Percentiles rank a stretch among this genome's conserved stretches.
These are phyloP conservation scores for Seira musarum DNA, from an alignment of 2,888 invertebrate species.

Conservation along the genomic window DNA sequence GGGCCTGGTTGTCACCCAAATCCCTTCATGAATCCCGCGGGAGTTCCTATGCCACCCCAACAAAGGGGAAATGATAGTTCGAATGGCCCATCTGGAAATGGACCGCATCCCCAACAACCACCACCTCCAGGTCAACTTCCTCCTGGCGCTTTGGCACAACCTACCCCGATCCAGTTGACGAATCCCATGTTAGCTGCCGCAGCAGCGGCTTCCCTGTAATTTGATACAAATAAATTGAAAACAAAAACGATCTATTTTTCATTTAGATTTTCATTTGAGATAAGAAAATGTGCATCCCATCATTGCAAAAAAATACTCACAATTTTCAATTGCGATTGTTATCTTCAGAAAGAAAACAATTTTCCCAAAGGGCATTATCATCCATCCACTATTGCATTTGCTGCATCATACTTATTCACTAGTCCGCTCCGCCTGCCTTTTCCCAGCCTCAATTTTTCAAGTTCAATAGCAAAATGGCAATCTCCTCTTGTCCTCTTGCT, in stretches of 20 bases:
- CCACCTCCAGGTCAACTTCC: constrained; percentile 46
- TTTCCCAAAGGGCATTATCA: background rate
- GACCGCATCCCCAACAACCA: too few relatives aligned
- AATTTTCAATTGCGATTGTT: background rate
- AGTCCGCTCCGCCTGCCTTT: too few relatives aligned
- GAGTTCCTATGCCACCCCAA: constrained; percentile 74
- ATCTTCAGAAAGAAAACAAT: background rate
- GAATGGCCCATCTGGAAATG: constrained; percentile 73
- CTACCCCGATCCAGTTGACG: constrained; percentile 70
- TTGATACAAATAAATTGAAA: background rate
- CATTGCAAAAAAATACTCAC: background rate
- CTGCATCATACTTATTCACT: too few relatives aligned
- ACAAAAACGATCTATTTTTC: background rate
- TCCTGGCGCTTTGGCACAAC: constrained; percentile 54
- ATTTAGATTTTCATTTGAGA: background rate
- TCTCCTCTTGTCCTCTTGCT: background rate
- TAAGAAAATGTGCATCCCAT: background rate
- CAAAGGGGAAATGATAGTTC: constrained; percentile 74
- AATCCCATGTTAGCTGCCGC: constrained; percentile 73
- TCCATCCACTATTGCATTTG: too few relatives aligned
- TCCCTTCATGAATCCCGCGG: constrained; percentile 72
- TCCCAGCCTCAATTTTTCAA: background rate
- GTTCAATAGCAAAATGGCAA: background rate
- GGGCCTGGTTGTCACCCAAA: constrained; percentile 61
- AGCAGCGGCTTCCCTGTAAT: constrained; percentile 77